phyloP scores from a whole-genome alignment of 2,888 invertebrate species.

The Lepidocyrtinus sp. region DNA sequence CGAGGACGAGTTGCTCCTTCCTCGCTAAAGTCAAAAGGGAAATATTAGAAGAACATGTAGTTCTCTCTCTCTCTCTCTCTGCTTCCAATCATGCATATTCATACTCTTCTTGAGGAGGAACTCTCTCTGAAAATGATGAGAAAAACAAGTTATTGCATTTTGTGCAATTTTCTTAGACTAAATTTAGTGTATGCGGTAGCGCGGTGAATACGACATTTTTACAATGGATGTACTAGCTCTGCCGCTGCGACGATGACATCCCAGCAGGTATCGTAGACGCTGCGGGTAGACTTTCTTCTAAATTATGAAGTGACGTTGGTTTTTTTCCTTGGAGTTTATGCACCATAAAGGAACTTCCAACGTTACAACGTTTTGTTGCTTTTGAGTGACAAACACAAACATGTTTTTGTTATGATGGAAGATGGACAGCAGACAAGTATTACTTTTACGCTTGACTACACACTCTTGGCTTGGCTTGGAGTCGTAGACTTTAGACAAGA shows the following conservation, averaged over 20 bases:
- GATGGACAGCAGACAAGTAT: too few relatives aligned
- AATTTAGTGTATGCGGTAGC: slow-evolving; percentile 2
- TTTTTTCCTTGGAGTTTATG: slow-evolving; percentile 9
- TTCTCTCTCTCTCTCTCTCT: slow-evolving; percentile 15
- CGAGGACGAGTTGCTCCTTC: slow-evolving; percentile 31
- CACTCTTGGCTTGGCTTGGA: too few relatives aligned
- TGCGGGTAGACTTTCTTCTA: slow-evolving; percentile 45
- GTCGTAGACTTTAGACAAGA: too few relatives aligned
- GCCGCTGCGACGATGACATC: slow-evolving; percentile 55
- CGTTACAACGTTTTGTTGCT: too few relatives aligned
- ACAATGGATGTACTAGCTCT: slow-evolving; percentile 32
- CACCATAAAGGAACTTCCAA: slow-evolving; percentile 10
- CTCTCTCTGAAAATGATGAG: slow-evolving; percentile 9
- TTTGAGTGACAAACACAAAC: too few relatives aligned
- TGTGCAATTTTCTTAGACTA: neutral
- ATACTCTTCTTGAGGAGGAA: slow-evolving; percentile 16
- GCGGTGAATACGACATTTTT: slow-evolving; percentile 20
- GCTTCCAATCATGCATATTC: slow-evolving; percentile 46
- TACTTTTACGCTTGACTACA: too few relatives aligned
- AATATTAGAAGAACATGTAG: slow-evolving; percentile 9
- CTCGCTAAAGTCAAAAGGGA: slow-evolving; percentile 20
- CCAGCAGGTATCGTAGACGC: slow-evolving; percentile 52
- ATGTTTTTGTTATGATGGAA: too few relatives aligned
- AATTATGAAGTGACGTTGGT: slow-evolving; percentile 9
- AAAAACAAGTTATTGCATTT: slow-evolving; percentile 10